Evolutionary conservation across 2,888 invertebrate genomes (phyloP).

Genomic region (Epinotia brunnichana): DNA sequence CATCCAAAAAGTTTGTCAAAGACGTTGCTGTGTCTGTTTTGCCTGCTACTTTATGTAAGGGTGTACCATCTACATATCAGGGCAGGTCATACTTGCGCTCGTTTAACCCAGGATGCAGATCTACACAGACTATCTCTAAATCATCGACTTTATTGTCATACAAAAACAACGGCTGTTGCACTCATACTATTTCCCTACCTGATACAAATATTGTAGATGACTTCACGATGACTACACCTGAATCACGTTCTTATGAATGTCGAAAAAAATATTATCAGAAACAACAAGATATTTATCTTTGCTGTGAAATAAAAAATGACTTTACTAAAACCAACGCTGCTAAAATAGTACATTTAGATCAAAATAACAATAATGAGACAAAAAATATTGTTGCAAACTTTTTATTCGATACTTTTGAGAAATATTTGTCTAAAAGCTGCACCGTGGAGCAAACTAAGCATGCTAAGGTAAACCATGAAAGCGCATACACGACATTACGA

Average conservation of each 20-base stretch:
- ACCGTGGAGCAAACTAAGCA: neutral
- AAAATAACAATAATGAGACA: neutral
- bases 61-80: neutral
- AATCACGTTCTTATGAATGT: neutral
- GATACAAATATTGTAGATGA: conserved; percentile 5
- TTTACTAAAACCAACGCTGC: neutral
- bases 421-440: conserved; percentile 1
- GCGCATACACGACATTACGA: neutral
- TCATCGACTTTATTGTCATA: neutral
- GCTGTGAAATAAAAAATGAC: neutral
- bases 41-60: neutral
- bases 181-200: neutral
- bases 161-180: conserved; percentile 9
- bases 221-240: neutral
- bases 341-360: neutral
- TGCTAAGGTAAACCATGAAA: neutral
- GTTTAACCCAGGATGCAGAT: neutral
- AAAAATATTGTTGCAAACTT: neutral
- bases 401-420: conserved; percentile 3
- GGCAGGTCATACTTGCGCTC: neutral
- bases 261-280: neutral
- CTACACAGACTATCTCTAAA: neutral
- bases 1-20: neutral
- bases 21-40: neutral
- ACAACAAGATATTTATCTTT: neutral